Base-by-base conservation (phyloP, 2,113 vertebrate species). In the Cyprinodon variegatus region DNA sequence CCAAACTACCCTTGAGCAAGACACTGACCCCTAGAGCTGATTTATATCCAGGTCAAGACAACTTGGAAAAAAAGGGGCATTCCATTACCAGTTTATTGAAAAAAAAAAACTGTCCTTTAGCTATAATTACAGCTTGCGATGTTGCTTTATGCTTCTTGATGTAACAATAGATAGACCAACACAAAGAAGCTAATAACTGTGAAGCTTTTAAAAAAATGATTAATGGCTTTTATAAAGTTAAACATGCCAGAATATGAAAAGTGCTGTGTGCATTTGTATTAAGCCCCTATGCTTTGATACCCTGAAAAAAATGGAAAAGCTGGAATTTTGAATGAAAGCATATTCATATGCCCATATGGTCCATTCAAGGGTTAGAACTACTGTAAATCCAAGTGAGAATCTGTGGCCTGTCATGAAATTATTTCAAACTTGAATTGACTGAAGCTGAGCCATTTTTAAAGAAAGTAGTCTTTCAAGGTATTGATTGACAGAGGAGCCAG, bases 1-100 rank as follows among this genome's bases (percentile, higher is more conserved):
- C 68, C 68, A 82, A 79, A 78, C 50, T 76, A 68, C 75, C 72
- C 74, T 74, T 83, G 66, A 87, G 83, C 81, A 86, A 76, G 68
- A 76, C 57, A 20, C 59, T 53, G 50, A 83, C 74, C 48, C 67
- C 71, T 29, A 65, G 11, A 81, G 65, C 43, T 65, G 81, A 76
- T 81, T 68, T 72, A 61, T 53, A 87, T 87, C 64, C 86, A 76
- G 81, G 78, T 86, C 74, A 88, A 0, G n/a, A 62, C 46, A 53
- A 36, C 59, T 66, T 57, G 3, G 76, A 68, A 74, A 38, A 60
- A 65, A 57, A 6, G n/a, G 37, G 9, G 45, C 40, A 70, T 50
- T 67, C n/a, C 37, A 14, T 10, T 45, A 8, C 57, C 17, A 69
- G 29, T 29, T 29, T 29, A 29, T 72, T 39, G 43, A 65, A 68